A percentile compares a stretch with the other conserved stretches of the same genome.
phyloP scores from a whole-genome alignment of 2,113 vertebrate species.

The Cygnus buccinator region DNA sequence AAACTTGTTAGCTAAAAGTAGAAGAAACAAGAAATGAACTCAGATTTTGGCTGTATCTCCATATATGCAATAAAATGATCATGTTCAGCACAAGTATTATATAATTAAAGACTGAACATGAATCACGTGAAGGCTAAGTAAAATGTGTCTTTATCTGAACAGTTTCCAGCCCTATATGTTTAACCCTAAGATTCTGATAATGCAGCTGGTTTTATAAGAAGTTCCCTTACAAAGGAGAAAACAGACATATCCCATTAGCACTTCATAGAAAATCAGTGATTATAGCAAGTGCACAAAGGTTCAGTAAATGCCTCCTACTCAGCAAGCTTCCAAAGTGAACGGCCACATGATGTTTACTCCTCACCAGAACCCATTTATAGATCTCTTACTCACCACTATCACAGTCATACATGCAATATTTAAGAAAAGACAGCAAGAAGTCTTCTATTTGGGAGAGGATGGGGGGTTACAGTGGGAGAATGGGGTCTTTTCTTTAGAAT shows the following conservation, averaged over 20 bases:
- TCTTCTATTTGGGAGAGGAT: background rate
- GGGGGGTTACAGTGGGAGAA: background rate
- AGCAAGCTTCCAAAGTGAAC: constrained; percentile 58
- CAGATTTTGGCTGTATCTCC: background rate
- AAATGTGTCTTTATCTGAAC: background rate
- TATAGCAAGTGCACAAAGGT: constrained; percentile 16
- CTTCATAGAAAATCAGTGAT: constrained; percentile 11
- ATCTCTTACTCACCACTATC: constrained; percentile 74
- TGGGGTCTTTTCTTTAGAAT: background rate
- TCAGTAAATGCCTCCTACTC: constrained; percentile 60
- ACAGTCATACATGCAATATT: constrained; percentile 18
- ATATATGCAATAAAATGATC: background rate
- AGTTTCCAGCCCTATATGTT: background rate
- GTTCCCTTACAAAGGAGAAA: background rate
- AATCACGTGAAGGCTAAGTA: background rate
- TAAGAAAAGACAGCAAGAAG: constrained; percentile 52
- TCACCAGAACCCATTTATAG: constrained; percentile 78
- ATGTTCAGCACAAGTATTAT: background rate
- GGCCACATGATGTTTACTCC: constrained; percentile 79
- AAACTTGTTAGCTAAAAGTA: background rate
- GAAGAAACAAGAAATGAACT: background rate
- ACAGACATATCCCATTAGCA: background rate
- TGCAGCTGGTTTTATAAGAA: background rate
- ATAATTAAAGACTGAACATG: background rate
- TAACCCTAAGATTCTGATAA: background rate